Percentiles rank a stretch among this genome's conserved stretches.
Conservation (phyloP, 2,797 vertebrate species). For the Anomalospiza imberbis region DNA sequence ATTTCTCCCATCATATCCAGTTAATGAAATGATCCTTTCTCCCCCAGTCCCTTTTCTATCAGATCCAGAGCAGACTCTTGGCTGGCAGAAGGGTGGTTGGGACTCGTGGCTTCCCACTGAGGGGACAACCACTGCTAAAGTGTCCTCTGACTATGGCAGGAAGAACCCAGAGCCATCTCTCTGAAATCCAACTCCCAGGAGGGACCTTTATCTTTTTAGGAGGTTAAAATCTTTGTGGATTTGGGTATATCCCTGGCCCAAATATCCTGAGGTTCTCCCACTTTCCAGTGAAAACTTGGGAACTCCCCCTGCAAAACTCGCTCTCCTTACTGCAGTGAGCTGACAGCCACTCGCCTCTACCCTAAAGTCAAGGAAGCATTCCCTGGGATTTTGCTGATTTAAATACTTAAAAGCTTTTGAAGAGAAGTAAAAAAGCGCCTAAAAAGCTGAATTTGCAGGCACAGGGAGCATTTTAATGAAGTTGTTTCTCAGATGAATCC, state of each 20-base stretch:
- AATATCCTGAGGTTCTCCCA: background rate
- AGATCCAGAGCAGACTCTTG: background rate
- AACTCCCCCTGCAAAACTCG: background rate
- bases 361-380: slow-evolving; percentile 5
- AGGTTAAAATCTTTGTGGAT: background rate
- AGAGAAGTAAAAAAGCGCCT: background rate
- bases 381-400: slow-evolving; percentile 3
- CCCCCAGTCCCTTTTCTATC: background rate
- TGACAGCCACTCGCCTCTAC: slow-evolving; percentile 11
- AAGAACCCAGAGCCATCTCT: background rate
- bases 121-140: background rate
- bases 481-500: background rate
- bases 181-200: background rate
- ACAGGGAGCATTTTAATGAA: slow-evolving; percentile 14
- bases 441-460: background rate
- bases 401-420: slow-evolving; percentile 31
- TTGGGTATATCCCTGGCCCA: background rate
- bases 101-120: background rate
- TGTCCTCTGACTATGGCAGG: background rate
- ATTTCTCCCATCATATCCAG: background rate
- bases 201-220: background rate
- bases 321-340: background rate
- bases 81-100: background rate
- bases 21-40: background rate
- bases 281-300: background rate